phyloP scores from a whole-genome alignment of 2,888 invertebrate species.

The Metellina segmentata region DNA sequence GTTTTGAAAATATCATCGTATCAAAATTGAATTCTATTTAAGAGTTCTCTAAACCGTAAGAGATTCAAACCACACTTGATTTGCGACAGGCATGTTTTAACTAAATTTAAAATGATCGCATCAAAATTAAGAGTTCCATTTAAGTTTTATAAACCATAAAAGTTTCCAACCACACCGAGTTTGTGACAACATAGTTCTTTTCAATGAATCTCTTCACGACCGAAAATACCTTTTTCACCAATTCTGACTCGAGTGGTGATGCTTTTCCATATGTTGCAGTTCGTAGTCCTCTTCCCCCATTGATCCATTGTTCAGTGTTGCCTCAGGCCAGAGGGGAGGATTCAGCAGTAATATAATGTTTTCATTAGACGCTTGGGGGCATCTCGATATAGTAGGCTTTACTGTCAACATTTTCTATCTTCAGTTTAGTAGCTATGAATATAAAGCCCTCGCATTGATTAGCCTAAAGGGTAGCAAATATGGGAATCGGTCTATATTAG shows the following conservation, averaged over 20 bases:
- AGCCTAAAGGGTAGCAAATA: background rate
- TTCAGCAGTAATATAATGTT: conserved; percentile 41
- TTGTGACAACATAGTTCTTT: background rate
- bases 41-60: too few relatives aligned
- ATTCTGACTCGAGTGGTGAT: background rate
- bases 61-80: too few relatives aligned
- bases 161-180: too few relatives aligned
- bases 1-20: too few relatives aligned
- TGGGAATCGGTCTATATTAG: background rate
- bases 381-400: conserved; percentile 6
- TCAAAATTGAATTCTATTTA: too few relatives aligned
- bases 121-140: too few relatives aligned
- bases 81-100: too few relatives aligned
- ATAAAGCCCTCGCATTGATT: background rate
- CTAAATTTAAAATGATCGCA: too few relatives aligned
- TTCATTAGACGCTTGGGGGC: conserved; percentile 27
- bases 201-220: background rate
- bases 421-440: conserved; percentile 19
- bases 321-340: conserved; percentile 19
- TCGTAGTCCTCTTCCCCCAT: conserved; percentile 16
- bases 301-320: conserved; percentile 27
- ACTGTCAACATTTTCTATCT: conserved; percentile 25
- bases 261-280: conserved; percentile 52
- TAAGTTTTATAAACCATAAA: too few relatives aligned
- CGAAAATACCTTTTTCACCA: background rate